Percentiles rank a stretch among this genome's conserved stretches.
These are phyloP conservation scores for Melinaea marsaeus DNA, from an alignment of 2,888 invertebrate genomes.

Conservation along the genomic window DNA sequence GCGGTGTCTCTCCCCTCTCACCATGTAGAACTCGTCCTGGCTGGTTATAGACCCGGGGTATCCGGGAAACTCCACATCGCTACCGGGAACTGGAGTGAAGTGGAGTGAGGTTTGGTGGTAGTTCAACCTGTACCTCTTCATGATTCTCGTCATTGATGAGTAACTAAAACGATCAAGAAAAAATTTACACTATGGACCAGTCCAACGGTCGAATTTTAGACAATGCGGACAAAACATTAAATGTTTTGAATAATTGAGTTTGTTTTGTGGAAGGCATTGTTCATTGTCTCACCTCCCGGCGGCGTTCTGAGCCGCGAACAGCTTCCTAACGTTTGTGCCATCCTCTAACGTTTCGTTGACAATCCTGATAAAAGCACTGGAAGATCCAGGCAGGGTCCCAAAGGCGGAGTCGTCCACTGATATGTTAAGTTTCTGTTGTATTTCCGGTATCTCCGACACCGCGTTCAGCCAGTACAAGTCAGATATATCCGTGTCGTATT, in stretches of 20 bases:
- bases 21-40: slow-evolving; percentile 88
- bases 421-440: slow-evolving; percentile 75
- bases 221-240: not conserved
- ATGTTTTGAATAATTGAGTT: slow-evolving; percentile 1
- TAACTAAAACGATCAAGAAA: slow-evolving; percentile 71
- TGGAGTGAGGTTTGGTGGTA: slow-evolving; percentile 79
- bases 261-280: slow-evolving; percentile 9
- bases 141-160: slow-evolving; percentile 87
- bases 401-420: slow-evolving; percentile 53
- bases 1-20: slow-evolving; percentile 77
- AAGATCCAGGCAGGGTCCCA: slow-evolving; percentile 58
- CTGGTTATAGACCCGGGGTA: slow-evolving; percentile 90
- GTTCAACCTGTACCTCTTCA: slow-evolving; percentile 90
- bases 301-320: slow-evolving; percentile 88
- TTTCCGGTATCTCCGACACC: slow-evolving; percentile 84
- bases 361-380: slow-evolving; percentile 82
- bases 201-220: too few species aligned
- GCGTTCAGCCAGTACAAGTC: slow-evolving; percentile 87
- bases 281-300: slow-evolving; percentile 79
- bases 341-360: slow-evolving; percentile 66
- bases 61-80: slow-evolving; percentile 86
- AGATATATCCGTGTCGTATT: slow-evolving; percentile 77
- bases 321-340: slow-evolving; percentile 57
- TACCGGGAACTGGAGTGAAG: slow-evolving; percentile 79
- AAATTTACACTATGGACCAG: too few species aligned